phyloP scores from a whole-genome alignment of 1,140 invertebrate genomes.

The Nautilus pompilius region DNA sequence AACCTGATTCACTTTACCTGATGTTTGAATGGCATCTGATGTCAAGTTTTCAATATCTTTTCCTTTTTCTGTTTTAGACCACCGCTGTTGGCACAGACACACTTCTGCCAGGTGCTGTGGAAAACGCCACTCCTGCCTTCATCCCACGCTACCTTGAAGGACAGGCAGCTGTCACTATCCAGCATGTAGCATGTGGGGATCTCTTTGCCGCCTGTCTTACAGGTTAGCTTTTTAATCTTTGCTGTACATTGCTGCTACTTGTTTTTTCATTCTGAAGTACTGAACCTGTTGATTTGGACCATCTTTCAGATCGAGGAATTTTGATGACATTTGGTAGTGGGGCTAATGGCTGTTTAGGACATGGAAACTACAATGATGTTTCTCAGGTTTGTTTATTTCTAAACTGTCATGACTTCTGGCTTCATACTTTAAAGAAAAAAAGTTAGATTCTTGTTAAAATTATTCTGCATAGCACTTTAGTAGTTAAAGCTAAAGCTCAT shows the following conservation, averaged over 20 bases:
- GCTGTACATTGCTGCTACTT: too few species aligned
- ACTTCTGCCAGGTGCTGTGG: conserved; percentile 37
- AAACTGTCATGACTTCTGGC: not conserved
- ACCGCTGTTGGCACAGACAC: conserved; percentile 39
- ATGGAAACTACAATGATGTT: conserved; percentile 65
- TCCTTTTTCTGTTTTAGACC: conserved; percentile 16
- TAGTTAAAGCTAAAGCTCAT: too few species aligned
- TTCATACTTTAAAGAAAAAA: too few species aligned
- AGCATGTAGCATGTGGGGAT: conserved; percentile 55
- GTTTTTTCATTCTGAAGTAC: too few species aligned
- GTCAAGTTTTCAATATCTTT: not conserved
- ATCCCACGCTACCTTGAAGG: conserved; percentile 53
- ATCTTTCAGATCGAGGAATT: conserved; percentile 67
- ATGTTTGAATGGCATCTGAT: too few species aligned
- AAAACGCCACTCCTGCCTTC: conserved; percentile 29
- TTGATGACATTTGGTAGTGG: conserved; percentile 73
- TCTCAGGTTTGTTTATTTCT: conserved; percentile 44
- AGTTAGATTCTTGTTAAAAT: too few species aligned
- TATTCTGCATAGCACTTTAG: too few species aligned
- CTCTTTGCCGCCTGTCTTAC: conserved; percentile 55
- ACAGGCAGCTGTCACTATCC: conserved; percentile 52
- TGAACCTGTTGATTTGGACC: too few species aligned
- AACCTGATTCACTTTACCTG: too few species aligned
- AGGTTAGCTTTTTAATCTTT: conserved; percentile 34
- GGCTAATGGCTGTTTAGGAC: conserved; percentile 66